Evolutionary conservation across 2,797 vertebrate species (phyloP).

Genomic region (Podarcis siculus): DNA sequence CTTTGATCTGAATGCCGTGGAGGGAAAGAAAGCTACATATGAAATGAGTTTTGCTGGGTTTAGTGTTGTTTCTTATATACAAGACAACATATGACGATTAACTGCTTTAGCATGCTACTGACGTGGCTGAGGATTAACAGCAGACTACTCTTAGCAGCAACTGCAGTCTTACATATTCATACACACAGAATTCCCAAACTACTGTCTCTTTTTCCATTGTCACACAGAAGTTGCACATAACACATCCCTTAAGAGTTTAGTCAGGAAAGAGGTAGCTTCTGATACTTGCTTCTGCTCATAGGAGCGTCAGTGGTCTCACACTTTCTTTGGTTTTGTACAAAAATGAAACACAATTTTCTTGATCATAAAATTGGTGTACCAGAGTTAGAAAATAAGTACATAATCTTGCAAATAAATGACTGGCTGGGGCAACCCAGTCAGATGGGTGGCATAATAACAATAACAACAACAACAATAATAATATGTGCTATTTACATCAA

Average conservation of each 20-base stretch:
- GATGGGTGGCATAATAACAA: too few species aligned
- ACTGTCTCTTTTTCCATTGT: conserved; percentile 9
- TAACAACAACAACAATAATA: too few species aligned
- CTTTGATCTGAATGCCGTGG: conserved; percentile 81
- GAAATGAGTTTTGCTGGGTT: conserved; percentile 81
- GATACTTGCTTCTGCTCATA: conserved; percentile 38
- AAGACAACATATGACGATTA: conserved; percentile 75
- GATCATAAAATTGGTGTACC: neutral
- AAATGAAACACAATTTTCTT: conserved; percentile 36
- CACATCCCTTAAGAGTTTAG: conserved; percentile 21
- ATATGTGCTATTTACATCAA: conserved; percentile 33
- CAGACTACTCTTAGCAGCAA: conserved; percentile 56
- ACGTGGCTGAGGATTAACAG: conserved; percentile 67
- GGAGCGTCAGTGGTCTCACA: conserved; percentile 39
- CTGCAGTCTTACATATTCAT: conserved; percentile 22
- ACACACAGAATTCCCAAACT: neutral
- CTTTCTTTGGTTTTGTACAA: conserved; percentile 34
- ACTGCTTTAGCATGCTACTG: conserved; percentile 75
- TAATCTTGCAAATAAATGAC: too few species aligned
- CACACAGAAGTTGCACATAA: conserved; percentile 27
- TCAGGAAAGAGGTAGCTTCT: conserved; percentile 21
- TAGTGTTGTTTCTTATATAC: conserved; percentile 77
- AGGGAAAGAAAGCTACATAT: conserved; percentile 77
- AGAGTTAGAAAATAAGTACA: conserved; percentile 17
- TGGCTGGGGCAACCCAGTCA: too few species aligned